Percentiles rank a stretch among this genome's conserved stretches.
Evolutionary conservation across 2,797 vertebrate genomes (phyloP).

Genomic region (Spondyliosoma cantharus): DNA sequence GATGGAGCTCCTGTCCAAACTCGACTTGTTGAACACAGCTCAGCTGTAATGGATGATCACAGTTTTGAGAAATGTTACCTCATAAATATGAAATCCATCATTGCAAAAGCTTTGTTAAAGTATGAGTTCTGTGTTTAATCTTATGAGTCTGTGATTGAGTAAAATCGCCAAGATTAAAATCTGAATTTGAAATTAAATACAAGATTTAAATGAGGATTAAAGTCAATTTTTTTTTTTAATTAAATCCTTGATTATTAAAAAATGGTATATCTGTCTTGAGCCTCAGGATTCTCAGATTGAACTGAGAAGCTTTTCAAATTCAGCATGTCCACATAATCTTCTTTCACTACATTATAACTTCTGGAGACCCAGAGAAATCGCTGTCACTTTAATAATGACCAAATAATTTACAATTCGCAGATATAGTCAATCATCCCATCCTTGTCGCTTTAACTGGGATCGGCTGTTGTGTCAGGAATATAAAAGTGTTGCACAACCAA

Average conservation of each 20-base stretch:
- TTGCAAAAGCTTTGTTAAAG: background rate
- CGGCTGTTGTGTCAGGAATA: background rate
- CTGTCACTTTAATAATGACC: no score
- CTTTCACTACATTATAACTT: background rate
- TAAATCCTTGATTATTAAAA: background rate
- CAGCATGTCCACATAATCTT: background rate
- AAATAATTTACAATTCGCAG: background rate
- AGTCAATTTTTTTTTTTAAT: background rate
- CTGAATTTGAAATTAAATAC: background rate
- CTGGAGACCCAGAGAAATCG: background rate
- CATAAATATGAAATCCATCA: background rate
- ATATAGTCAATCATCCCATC: background rate
- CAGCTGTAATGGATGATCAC: slow-evolving; percentile 44
- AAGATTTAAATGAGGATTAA: background rate
- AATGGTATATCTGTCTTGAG: background rate
- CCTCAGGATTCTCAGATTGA: background rate
- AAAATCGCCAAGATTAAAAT: background rate
- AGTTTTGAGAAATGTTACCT: slow-evolving; percentile 38
- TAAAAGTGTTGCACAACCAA: background rate
- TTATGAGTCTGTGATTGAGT: background rate
- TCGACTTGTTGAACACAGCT: slow-evolving; percentile 28
- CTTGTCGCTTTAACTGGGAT: background rate
- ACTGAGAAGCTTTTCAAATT: background rate
- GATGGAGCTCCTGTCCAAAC: background rate
- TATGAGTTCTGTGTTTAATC: background rate